Base-by-base conservation (phyloP, 2,888 invertebrate species). In the Sinodicranocentrus sp. region DNA sequence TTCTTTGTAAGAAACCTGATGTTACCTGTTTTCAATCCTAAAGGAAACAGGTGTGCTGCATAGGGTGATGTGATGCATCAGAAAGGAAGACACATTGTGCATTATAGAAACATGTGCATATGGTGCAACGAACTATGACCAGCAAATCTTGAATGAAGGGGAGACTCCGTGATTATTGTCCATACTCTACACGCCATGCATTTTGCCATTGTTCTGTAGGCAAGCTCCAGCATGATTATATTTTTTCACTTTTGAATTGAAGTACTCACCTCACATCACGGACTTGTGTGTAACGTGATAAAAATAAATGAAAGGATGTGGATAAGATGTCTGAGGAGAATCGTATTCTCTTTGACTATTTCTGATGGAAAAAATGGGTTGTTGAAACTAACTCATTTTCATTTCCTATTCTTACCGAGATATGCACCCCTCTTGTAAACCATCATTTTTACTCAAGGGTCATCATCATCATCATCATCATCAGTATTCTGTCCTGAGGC, bases 401-500 rank as follows among this genome's bases (percentile, higher is more conserved):
- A 21, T 72, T 75, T 75, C 73, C 61, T 73, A 71, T 57, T 23
- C 19, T 17, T 25, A 6, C 33, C 1, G 17, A 39, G 25, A 44
- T 61, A 44, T 43, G 28, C 19, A 26, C 61, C 61, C 43, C 65
- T 65, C 23, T 73, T 43, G 43, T 67, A 67, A 23, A 48, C 52
- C 65, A 39, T 68, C 54, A 67, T 43, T 26, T 76, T 75, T 44
- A 67, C 61, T 70, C 78, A 78, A 78, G 78, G 78, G 78, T 78
- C 78, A 78, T 78, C 78, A 78, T 78, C 78, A 78, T 78, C 61
- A 67, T 77, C 78, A 78, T 78, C 78, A 78, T 78, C 78, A 78
- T 78, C 61, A 67, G 67, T 43, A 54, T 61, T 70, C 21, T 78
- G 33, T 70, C 78, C 78, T 48, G 59, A 48, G 78, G 78, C 78